A percentile compares a stretch with the other conserved stretches of the same genome.
Evolutionary conservation across 2,888 invertebrate species (phyloP).

Genomic region (Arge pagana): DNA sequence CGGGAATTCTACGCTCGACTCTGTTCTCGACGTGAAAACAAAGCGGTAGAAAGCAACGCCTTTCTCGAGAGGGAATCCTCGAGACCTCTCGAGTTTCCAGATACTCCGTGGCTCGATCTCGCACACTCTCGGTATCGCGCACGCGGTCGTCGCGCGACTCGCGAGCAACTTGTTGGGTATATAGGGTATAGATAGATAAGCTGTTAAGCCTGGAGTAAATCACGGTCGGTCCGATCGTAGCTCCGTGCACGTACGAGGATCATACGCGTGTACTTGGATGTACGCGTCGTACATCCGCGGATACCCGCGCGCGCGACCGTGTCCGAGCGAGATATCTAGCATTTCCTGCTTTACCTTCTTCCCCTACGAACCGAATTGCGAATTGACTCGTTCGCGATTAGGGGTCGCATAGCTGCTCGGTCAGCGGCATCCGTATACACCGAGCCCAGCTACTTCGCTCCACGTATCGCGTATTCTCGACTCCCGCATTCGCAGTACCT

Average conservation of each 20-base stretch:
- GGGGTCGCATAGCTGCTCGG: slow-evolving; percentile 5
- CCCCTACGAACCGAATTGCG: slow-evolving; percentile 1
- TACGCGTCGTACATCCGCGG: too few relatives aligned
- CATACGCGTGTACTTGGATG: too few relatives aligned
- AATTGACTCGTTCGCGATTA: slow-evolving; percentile 15
- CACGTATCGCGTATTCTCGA: too few relatives aligned
- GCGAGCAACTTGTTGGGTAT: too few relatives aligned
- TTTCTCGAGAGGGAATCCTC: slow-evolving; percentile 7
- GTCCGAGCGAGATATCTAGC: too few relatives aligned
- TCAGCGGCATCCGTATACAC: slow-evolving; percentile 16
- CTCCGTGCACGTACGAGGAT: too few relatives aligned
- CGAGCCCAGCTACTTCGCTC: too few relatives aligned
- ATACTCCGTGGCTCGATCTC: background rate
- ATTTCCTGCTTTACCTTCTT: slow-evolving; percentile 11
- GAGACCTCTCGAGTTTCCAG: slow-evolving; percentile 11
- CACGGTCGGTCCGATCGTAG: too few relatives aligned
- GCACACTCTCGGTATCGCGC: background rate
- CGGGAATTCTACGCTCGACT: slow-evolving; percentile 3
- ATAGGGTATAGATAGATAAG: too few relatives aligned
- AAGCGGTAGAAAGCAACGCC: slow-evolving; percentile 12
- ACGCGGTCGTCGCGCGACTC: too few relatives aligned
- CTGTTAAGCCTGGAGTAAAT: slow-evolving; percentile 1
- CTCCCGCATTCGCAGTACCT: too few relatives aligned
- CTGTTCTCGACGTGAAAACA: slow-evolving; percentile 18
- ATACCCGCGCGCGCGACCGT: too few relatives aligned